Conservation (phyloP, 2,888 invertebrate genomes). For the Erannis defoliaria region DNA sequence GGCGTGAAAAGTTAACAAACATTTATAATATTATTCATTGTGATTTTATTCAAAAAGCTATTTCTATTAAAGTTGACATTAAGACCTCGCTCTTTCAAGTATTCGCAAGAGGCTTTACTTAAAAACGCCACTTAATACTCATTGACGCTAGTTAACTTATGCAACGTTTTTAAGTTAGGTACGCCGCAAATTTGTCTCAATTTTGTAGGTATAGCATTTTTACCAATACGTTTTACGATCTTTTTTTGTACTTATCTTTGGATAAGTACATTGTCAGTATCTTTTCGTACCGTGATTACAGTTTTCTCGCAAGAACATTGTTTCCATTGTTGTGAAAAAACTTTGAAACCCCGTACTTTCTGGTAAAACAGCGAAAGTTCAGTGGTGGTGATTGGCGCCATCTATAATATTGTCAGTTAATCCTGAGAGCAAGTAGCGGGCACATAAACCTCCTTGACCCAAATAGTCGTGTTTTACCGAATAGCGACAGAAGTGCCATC, state of each 20-base stretch:
- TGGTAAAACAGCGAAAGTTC: background rate
- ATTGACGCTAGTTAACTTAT: too few species aligned
- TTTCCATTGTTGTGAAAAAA: slow-evolving; percentile 4
- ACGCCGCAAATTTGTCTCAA: too few species aligned
- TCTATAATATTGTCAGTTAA: slow-evolving; percentile 24
- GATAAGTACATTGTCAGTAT: slow-evolving; percentile 11
- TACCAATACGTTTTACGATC: slow-evolving; percentile 1
- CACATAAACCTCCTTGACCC: background rate
- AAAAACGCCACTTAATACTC: too few species aligned
- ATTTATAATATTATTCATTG: too few species aligned
- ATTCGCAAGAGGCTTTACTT: too few species aligned
- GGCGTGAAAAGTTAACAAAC: too few species aligned
- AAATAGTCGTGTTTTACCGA: background rate
- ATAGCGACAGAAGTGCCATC: slow-evolving; percentile 26
- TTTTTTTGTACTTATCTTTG: too few species aligned
- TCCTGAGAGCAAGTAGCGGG: background rate
- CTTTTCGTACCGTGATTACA: background rate
- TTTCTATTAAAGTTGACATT: too few species aligned
- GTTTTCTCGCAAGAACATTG: slow-evolving; percentile 5
- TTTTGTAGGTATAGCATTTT: too few species aligned
- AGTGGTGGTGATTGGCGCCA: slow-evolving; percentile 16
- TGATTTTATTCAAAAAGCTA: too few species aligned
- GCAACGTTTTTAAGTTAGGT: too few species aligned
- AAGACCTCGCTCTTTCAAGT: too few species aligned
- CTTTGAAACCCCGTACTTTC: background rate